phyloP scores from a whole-genome alignment of 2,797 vertebrate genomes.

The Cirrhinus mrigala region DNA sequence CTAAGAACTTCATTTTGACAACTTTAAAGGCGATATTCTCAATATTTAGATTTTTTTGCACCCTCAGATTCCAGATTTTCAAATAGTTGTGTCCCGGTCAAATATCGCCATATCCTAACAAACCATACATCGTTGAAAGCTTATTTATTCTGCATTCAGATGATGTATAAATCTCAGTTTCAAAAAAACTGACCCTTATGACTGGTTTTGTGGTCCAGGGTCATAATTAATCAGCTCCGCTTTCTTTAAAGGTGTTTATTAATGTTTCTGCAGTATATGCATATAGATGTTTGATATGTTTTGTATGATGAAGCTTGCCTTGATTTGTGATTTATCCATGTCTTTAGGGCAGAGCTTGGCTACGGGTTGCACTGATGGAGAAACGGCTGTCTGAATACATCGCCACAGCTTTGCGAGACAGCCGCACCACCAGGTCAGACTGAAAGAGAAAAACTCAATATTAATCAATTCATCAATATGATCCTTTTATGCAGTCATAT shows the following conservation, averaged over 20 bases:
- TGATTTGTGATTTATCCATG: background rate
- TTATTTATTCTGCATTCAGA: too few relatives aligned
- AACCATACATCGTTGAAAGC: too few relatives aligned
- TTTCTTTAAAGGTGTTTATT: background rate
- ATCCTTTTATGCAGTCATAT: background rate
- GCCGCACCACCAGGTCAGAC: conserved; percentile 84
- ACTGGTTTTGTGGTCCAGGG: too few relatives aligned
- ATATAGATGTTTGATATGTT: background rate
- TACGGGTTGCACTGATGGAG: conserved; percentile 89
- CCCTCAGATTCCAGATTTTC: too few relatives aligned
- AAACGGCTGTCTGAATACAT: conserved; percentile 89
- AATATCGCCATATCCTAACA: too few relatives aligned
- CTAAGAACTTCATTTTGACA: too few relatives aligned
- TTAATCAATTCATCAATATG: conserved; percentile 2
- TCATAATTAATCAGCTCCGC: background rate
- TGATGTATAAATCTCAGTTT: too few relatives aligned
- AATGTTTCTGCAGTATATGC: background rate
- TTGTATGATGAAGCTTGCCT: background rate
- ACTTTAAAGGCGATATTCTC: too few relatives aligned
- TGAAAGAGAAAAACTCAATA: background rate
- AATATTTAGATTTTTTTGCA: too few relatives aligned
- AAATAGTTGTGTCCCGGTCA: too few relatives aligned
- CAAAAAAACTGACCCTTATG: too few relatives aligned
- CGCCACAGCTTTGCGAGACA: conserved; percentile 85
- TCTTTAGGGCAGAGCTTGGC: conserved; percentile 86